Evolutionary conservation across 2,113 vertebrate genomes (phyloP).

Genomic region (Lophura nycthemera): DNA sequence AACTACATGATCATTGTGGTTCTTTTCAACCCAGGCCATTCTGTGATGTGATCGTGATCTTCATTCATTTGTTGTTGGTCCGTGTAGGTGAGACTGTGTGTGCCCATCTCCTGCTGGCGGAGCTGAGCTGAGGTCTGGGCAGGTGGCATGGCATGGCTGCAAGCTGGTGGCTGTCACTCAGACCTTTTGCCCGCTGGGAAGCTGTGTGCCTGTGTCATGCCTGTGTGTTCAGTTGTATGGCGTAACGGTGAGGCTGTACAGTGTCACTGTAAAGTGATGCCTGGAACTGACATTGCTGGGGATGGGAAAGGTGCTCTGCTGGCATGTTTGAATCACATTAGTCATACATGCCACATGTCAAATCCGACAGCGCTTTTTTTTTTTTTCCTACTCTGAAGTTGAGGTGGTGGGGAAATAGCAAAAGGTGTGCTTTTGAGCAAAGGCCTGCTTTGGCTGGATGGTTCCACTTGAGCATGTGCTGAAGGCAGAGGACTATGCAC

Average conservation of each 20-base stretch:
- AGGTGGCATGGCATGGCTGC: background rate
- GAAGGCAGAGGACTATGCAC: background rate
- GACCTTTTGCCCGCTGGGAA: background rate
- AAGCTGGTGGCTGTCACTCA: accelerated
- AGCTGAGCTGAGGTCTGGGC: background rate
- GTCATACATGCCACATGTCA: background rate
- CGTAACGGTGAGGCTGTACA: conserved; percentile 18
- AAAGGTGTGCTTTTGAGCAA: background rate
- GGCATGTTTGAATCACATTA: conserved; percentile 10
- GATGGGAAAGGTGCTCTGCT: conserved; percentile 35
- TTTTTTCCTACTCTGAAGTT: conserved; percentile 56
- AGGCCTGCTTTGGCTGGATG: background rate
- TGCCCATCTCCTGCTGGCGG: background rate
- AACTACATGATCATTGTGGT: too few species aligned
- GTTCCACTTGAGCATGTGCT: background rate
- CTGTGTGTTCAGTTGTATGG: conserved; percentile 3
- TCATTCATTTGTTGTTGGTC: background rate
- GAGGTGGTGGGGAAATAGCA: conserved; percentile 44
- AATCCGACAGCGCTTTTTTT: background rate
- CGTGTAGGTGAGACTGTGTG: background rate
- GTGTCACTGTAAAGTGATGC: background rate
- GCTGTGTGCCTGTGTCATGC: background rate
- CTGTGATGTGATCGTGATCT: accelerated
- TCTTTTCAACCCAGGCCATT: too few species aligned
- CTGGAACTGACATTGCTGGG: conserved; percentile 37